A percentile compares a stretch with the other conserved stretches of the same genome.
phyloP scores from a whole-genome alignment of 2,113 vertebrate genomes.

The Dipodomys stephensi region DNA sequence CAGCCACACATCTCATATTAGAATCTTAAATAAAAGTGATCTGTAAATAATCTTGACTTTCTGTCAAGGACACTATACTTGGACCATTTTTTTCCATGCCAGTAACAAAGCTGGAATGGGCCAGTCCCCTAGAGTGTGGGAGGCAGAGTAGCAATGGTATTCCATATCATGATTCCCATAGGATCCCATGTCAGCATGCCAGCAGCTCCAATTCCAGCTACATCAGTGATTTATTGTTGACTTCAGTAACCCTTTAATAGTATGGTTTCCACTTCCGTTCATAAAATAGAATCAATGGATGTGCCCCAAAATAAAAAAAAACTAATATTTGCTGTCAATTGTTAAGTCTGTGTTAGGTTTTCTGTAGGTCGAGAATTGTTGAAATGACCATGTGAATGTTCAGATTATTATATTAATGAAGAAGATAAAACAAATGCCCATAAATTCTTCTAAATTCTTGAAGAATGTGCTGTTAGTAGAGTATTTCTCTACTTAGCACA shows the following conservation, averaged over 20 bases:
- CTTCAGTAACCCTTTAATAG: constrained; percentile 18
- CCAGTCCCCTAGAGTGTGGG: constrained; percentile 20
- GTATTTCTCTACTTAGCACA: constrained; percentile 40
- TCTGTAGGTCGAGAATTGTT: constrained; percentile 17
- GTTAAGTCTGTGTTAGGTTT: constrained; percentile 37
- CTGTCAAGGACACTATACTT: neutral
- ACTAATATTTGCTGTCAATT: neutral
- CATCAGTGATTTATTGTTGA: constrained; percentile 55
- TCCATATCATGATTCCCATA: constrained; percentile 32
- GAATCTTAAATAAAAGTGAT: constrained; percentile 15
- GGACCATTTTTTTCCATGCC: constrained; percentile 14
- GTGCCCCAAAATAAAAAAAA: constrained; percentile 46
- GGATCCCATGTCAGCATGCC: constrained; percentile 40
- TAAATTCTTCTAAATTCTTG: constrained; percentile 30
- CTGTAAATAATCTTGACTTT: constrained; percentile 19
- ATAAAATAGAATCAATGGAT: constrained; percentile 36
- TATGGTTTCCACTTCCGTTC: constrained; percentile 39
- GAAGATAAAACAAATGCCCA: constrained; percentile 41
- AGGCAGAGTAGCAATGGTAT: constrained; percentile 17
- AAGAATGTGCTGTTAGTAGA: constrained; percentile 42
- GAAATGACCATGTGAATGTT: constrained; percentile 1
- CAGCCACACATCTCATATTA: constrained; percentile 34
- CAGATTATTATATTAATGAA: constrained; percentile 50
- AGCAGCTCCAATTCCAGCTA: constrained; percentile 18
- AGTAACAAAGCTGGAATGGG: constrained; percentile 6